A percentile compares a stretch with the other conserved stretches of the same genome.
phyloP scores from a whole-genome alignment of 2,797 vertebrate species.

The Clamator glandarius region DNA sequence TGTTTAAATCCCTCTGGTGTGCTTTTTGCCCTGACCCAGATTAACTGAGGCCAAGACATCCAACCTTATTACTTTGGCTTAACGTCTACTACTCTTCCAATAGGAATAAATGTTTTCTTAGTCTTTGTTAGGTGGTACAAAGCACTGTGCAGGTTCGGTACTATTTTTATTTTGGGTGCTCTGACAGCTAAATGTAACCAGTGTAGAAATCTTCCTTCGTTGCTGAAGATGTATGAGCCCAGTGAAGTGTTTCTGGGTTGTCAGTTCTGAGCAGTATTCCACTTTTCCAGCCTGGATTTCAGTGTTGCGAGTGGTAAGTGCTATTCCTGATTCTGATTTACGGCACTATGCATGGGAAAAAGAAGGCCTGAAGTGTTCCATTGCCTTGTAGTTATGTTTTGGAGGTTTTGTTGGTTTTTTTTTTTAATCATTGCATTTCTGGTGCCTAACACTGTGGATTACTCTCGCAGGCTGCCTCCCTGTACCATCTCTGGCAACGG shows the following conservation, averaged over 20 bases:
- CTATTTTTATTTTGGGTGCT: slow-evolving; percentile 21
- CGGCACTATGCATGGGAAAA: neutral
- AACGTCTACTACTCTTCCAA: neutral
- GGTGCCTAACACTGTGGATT: neutral
- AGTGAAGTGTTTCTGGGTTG: slow-evolving; percentile 1
- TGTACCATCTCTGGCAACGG: slow-evolving; percentile 8
- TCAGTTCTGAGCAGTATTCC: neutral
- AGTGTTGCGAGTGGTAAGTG: neutral
- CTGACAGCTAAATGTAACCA: neutral
- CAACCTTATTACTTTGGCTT: neutral
- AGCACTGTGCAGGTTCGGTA: neutral
- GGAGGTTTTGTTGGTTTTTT: neutral
- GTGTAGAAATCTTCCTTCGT: neutral
- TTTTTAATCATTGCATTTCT: neutral
- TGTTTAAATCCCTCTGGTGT: neutral
- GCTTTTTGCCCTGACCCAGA: neutral
- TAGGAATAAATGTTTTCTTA: neutral
- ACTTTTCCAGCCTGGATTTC: neutral
- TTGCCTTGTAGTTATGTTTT: neutral
- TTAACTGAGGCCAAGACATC: neutral
- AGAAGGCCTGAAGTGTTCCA: neutral
- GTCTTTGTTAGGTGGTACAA: neutral
- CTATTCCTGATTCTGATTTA: neutral
- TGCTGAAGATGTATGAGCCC: neutral
- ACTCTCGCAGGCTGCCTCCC: neutral